Evolutionary conservation across 2,113 vertebrate species (phyloP), one percentile per base, ranked within the genome.

Genomic region (Mormyrus iriodes): DNA sequence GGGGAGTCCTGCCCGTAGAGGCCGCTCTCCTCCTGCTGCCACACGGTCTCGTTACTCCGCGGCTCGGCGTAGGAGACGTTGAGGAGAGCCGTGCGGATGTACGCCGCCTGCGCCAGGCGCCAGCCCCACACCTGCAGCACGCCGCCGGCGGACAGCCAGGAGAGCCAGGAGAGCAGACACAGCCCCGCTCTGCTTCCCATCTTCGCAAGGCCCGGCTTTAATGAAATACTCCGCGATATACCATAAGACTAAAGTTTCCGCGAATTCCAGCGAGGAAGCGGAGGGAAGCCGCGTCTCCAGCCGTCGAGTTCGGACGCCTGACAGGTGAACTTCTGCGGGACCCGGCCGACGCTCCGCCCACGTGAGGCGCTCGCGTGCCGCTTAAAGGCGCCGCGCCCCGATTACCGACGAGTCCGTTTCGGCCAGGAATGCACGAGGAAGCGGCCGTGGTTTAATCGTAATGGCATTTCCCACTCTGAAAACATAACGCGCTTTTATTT

Each of bases 1-100:
- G 96, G 96, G 5, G 97, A 97, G 91, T 97, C 95, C 91, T 95
- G 95, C 44, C 97, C 97, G 58, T 95, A 97, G 91, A 97, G 92
- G 73, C 96, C 97, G 91, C 95, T 92, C 92, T 97, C 97, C 86
- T 94, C 94, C 84, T 94, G 94, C 58, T 93, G 92, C 95, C 94
- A 96, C 44, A 93, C 91, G 0, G 95, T 95, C 88, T 87, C 92
- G 93, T 96, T 96, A 27, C 12, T 92, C 55, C 91, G 90, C 35
- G 93, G 91, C 21, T 52, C 90, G 61, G 91, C 90, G 93, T 94
- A 97, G 10, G 96, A 96, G 85, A 96, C 95, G 91, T 97, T 97
- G 55, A 97, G 91, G 93, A 95, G 96, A 0, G 97, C 96, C 0
- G 95, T 95, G 95, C 95, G 96, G 88, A 96, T 92, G 0, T 92